phyloP scores from a whole-genome alignment of 1,140 invertebrate genomes.

The Homarus americanus region DNA sequence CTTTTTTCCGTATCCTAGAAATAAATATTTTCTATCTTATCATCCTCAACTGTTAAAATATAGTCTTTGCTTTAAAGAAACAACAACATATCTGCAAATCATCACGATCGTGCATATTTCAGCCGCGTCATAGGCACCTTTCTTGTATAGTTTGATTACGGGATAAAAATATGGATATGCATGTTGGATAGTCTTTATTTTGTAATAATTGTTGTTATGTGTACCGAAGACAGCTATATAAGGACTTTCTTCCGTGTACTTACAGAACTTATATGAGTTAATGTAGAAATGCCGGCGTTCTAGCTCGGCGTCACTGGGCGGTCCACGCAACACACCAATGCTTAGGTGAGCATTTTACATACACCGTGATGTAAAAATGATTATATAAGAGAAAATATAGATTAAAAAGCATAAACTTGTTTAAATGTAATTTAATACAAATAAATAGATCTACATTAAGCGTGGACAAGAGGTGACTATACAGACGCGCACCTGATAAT shows the following conservation, averaged over 20 bases:
- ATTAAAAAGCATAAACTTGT: too few species aligned
- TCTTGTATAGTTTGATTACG: not conserved
- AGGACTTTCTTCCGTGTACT: not conserved
- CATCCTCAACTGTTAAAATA: not conserved
- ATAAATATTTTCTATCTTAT: not conserved
- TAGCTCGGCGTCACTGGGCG: not conserved
- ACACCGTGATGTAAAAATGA: not conserved
- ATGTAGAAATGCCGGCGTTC: slow-evolving; percentile 42
- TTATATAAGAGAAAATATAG: too few species aligned
- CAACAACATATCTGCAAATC: not conserved
- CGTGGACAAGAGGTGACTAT: not conserved
- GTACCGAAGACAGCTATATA: not conserved
- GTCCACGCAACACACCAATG: slow-evolving; percentile 49
- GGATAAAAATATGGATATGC: too few species aligned
- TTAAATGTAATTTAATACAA: too few species aligned
- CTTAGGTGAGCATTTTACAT: not conserved
- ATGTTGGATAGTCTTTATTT: not conserved
- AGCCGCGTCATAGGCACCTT: not conserved
- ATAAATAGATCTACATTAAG: not conserved
- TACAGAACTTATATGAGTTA: slow-evolving; percentile 32
- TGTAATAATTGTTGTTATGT: not conserved
- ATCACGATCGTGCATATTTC: not conserved
- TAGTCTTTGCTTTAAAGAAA: too few species aligned
- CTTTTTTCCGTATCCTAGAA: not conserved
- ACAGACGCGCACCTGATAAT: too few species aligned